Evolutionary conservation across 2,797 vertebrate species (phyloP).

Genomic region (Hozukius guyotensis): DNA sequence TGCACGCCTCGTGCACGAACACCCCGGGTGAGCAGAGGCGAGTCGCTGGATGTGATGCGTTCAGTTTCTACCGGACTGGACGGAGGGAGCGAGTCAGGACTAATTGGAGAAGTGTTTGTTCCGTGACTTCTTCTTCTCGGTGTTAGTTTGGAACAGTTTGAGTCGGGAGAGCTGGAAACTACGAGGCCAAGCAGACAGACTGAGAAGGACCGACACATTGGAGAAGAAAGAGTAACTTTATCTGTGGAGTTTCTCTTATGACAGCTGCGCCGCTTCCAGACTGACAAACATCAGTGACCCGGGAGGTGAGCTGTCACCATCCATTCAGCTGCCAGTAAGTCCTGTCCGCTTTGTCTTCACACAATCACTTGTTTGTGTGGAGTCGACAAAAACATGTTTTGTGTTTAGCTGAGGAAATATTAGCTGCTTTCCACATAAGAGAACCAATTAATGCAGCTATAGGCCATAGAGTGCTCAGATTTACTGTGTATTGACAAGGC

Average conservation of each 20-base stretch:
- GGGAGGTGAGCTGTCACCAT: constrained; percentile 70
- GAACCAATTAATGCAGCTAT: neutral
- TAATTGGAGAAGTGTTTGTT: neutral
- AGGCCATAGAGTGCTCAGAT: neutral
- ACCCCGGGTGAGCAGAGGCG: constrained; percentile 18
- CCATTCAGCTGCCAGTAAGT: constrained; percentile 53
- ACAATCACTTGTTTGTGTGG: neutral
- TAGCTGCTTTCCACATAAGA: neutral
- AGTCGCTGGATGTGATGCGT: constrained; percentile 18
- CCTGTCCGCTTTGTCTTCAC: constrained; percentile 1
- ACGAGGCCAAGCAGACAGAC: neutral
- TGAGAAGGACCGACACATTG: neutral
- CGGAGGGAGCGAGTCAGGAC: neutral
- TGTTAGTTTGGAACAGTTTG: neutral
- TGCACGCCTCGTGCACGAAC: neutral
- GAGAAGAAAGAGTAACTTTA: neutral
- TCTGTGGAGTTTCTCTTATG: constrained; percentile 40
- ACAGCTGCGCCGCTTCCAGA: constrained; percentile 57
- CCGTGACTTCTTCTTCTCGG: too few relatives aligned
- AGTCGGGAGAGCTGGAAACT: neutral
- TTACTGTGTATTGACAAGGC: neutral
- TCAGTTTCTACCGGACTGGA: neutral
- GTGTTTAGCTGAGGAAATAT: neutral
- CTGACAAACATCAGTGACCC: constrained; percentile 49
- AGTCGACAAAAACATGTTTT: neutral